Base-by-base conservation (phyloP, 2,888 invertebrate species). In the Gerris lacustris region DNA sequence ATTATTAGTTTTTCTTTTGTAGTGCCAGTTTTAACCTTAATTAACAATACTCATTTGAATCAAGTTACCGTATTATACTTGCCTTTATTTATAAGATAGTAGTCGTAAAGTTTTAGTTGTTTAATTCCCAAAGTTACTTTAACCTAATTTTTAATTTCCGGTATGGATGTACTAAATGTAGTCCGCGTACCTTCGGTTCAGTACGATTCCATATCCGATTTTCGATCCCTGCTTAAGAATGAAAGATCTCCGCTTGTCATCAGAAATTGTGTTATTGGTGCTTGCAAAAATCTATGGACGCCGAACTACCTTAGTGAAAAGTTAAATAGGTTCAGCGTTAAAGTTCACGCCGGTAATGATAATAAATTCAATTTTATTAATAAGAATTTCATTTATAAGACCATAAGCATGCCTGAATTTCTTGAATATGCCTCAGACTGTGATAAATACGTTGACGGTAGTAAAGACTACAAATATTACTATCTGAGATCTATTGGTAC, bases 321-420 rank as follows among this genome's bases (percentile, higher is more conserved):
- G 67, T 78, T 80, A 9, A 79, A 79, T 15, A 75, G 78, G n/a
- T 77, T 78, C 66, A 76, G 78, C 62, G 83, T 83, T 4, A 82
- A 81, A 77, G 79, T 83, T 70, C 84, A 84, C 76, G 82, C 82
- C n/a, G 80, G 82, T 47, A 73, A 77, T 63, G 77, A 77, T 18
- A 77, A 79, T 31, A 78, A 79, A 71, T 79, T 84, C 80, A 81
- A 84, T 77, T 84, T 84, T 75, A 77, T 83, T 43, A 77, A 78
- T 55, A 84, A 83, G 76, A 84, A 84, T 74, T 84, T 84, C 77
- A 70, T 78, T 0, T 84, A 84, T 77, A 82, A 80, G 73, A 81
- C 82, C 7, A 73, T 83, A 67, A 78, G 79, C 45, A 82, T 84
- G 74, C 72, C 77, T 71, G 80, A 82, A 69, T 77, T 83, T 64